Base-by-base conservation (phyloP, 1,140 invertebrate genomes). In the Aleiodes sp. region DNA sequence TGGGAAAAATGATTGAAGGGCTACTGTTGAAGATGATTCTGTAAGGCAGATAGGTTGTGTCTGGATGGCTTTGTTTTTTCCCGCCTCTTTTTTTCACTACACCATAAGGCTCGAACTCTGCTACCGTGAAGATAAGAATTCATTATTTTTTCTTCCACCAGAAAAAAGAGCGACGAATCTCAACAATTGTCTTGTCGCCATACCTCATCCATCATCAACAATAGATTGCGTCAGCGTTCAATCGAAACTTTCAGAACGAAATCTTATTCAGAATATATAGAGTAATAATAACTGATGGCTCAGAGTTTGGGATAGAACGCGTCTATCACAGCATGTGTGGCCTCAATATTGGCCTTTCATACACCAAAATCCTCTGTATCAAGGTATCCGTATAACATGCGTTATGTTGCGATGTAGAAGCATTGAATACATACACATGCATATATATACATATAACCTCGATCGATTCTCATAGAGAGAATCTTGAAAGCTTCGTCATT, bases 101-200 rank as follows among this genome's bases (percentile, higher is more conserved):
- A 59, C 4, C 2, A 12, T 9, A 2, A 59, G 24, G 14, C 24
- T 6, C 24, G 14, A 26, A 59, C 21, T n/a, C 26, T 59, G 56
- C 56, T 29, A 56, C 46, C 8, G 12, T 56, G 29, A 59, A 59
- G 56, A 59, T 59, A 59, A 59, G 56, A 59, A 59, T 59, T 59
- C 56, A 31, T 59, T 31, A 59, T 26, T 29, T 31, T 12, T 26
- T n/a, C n/a, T n/a, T n/a, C n/a, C n/a, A n/a, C n/a, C n/a, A n/a
- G n/a, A 59, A 12, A 10, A n/a, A 59, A 24, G 28, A 59, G 56
- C 29, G 56, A 59, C 28, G 56, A 59, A 29, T 56, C 28, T 31
- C 4, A 26, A 29, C 2, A 59, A 9, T 24, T 10, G 14, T 10
- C 2, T 16, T n/a, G 0, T 4, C 9, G n/a, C 39, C 28, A n/a